Conservation (phyloP, 2,113 vertebrate species). For the Polypterus bichir region DNA sequence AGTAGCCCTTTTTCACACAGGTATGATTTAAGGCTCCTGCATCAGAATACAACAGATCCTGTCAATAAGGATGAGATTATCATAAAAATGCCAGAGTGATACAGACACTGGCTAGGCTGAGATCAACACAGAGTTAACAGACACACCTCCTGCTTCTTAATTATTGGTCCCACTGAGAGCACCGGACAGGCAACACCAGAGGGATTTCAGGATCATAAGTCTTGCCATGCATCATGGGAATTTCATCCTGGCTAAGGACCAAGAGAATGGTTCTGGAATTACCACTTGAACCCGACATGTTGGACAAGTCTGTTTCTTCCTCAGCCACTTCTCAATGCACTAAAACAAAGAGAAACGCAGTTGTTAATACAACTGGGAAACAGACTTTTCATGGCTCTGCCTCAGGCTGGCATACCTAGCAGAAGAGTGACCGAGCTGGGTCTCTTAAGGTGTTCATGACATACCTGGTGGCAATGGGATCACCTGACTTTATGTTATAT, state of each 20-base stretch:
- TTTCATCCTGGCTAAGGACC: slow-evolving; percentile 28
- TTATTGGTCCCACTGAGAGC: neutral
- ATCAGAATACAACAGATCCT: too few species aligned
- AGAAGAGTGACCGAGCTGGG: neutral
- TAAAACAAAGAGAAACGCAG: slow-evolving; percentile 17
- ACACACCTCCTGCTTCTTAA: too few species aligned
- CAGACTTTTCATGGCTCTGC: neutral
- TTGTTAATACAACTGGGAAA: neutral
- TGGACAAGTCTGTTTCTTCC: slow-evolving; percentile 34
- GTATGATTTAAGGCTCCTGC: too few species aligned
- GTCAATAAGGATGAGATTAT: too few species aligned
- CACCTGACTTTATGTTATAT: too few species aligned
- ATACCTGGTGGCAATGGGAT: too few species aligned
- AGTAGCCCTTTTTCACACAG: too few species aligned
- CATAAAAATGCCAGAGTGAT: too few species aligned
- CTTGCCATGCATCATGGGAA: slow-evolving; percentile 21
- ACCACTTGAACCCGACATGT: slow-evolving; percentile 21
- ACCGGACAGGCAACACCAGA: neutral
- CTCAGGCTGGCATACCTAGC: neutral
- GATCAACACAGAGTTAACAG: too few species aligned
- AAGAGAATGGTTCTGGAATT: slow-evolving; percentile 29
- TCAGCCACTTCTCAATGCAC: slow-evolving; percentile 39
- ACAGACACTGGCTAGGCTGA: too few species aligned
- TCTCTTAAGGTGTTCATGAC: too few species aligned
- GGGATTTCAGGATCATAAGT: neutral